phyloP scores from a whole-genome alignment of 2,797 vertebrate species.

The Gymnothorax reevesii region DNA sequence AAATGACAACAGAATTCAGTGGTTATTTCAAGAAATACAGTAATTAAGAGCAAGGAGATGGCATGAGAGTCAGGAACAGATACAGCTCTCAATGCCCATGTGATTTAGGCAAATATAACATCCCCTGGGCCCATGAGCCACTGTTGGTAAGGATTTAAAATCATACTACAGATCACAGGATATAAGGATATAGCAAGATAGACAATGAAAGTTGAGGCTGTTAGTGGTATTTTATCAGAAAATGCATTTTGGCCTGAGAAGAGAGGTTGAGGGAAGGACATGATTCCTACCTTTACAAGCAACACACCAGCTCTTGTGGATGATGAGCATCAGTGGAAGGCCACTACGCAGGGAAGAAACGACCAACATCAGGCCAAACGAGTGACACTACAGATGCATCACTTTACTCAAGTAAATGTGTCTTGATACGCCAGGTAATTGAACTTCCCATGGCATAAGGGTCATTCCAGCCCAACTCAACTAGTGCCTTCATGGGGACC shows the following conservation, averaged over 20 bases:
- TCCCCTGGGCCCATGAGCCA: neutral
- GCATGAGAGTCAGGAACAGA: too few relatives aligned
- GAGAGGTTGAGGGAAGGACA: neutral
- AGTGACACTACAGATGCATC: neutral
- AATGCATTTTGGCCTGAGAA: neutral
- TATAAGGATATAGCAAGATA: neutral
- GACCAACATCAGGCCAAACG: constrained; percentile 2
- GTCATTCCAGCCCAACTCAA: too few relatives aligned
- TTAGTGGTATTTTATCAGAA: neutral
- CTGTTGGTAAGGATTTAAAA: neutral
- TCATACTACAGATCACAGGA: neutral
- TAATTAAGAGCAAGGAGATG: too few relatives aligned
- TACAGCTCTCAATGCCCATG: too few relatives aligned
- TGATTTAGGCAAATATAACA: neutral
- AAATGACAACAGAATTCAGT: too few relatives aligned
- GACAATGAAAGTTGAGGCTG: neutral
- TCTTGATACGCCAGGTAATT: neutral
- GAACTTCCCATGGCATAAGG: neutral
- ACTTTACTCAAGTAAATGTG: neutral
- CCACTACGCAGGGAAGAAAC: constrained; percentile 73
- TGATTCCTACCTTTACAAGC: constrained; percentile 90
- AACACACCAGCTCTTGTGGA: constrained; percentile 98
- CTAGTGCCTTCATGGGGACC: too few relatives aligned
- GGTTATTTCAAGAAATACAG: too few relatives aligned
- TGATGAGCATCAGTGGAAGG: constrained; percentile 92